A percentile compares a stretch with the other conserved stretches of the same genome.
These are phyloP conservation scores for Bufotes viridis DNA, from an alignment of 2,797 vertebrate species.

Conservation along the genomic window DNA sequence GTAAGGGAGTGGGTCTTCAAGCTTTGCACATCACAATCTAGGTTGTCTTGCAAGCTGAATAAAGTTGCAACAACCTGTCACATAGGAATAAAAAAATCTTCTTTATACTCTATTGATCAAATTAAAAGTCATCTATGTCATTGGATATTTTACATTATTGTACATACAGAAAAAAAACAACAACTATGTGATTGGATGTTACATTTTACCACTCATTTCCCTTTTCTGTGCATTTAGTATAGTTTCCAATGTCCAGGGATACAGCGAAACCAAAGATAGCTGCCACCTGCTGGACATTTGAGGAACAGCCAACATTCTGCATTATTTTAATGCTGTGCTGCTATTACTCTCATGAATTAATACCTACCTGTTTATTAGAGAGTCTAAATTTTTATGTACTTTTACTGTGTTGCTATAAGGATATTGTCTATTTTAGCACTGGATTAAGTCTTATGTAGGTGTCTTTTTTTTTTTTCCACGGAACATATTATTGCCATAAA, in stretches of 20 bases:
- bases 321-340: not conserved
- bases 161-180: not conserved
- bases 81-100: too few species aligned
- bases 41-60: too few species aligned
- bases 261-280: not conserved
- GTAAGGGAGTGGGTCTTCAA: too few species aligned
- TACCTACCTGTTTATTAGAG: not conserved
- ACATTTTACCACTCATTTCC: not conserved
- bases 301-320: not conserved
- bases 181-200: not conserved
- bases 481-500: constrained; percentile 31
- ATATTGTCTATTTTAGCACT: not conserved
- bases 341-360: not conserved
- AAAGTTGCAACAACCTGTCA: too few species aligned
- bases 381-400: constrained; percentile 23
- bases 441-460: constrained; percentile 13
- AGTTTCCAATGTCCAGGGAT: not conserved
- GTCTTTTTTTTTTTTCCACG: constrained; percentile 21
- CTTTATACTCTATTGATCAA: not conserved
- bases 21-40: too few species aligned
- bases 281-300: constrained; percentile 55
- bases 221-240: not conserved
- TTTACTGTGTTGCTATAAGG: constrained; percentile 10
- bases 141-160: not conserved
- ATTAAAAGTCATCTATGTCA: not conserved